A percentile compares a stretch with the other conserved stretches of the same genome.
Evolutionary conservation across 2,888 invertebrate species (phyloP).

Genomic region (Archips crataeganus): DNA sequence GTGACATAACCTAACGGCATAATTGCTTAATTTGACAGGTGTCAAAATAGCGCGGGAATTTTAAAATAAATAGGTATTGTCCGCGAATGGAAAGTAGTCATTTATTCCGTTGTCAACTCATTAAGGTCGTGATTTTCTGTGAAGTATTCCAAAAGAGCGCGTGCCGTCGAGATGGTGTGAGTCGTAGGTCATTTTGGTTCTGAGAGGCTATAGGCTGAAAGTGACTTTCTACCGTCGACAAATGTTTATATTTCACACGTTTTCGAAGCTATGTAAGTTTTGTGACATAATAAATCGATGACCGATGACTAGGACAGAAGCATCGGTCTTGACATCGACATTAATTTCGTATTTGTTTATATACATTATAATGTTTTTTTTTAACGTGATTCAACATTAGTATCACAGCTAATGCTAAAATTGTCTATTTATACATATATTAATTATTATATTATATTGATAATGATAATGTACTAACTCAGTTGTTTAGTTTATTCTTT

Average conservation of each 20-base stretch:
- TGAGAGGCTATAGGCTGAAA: conserved; percentile 33
- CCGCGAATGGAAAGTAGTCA: conserved; percentile 57
- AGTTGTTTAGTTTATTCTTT: no score
- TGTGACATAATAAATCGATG: conserved; percentile 53
- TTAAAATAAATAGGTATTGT: conserved; percentile 46
- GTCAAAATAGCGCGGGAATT: conserved; percentile 50
- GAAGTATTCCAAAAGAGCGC: conserved; percentile 14
- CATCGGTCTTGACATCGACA: neutral
- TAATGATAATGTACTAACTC: no score
- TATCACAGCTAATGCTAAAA: no score
- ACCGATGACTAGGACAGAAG: conserved; percentile 33
- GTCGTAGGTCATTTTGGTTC: neutral
- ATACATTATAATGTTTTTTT: no score
- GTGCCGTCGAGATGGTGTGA: neutral
- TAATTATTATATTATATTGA: no score
- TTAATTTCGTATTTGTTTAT: neutral
- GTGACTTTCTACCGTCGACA: conserved; percentile 44
- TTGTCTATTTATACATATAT: no score
- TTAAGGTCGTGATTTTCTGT: conserved; percentile 30
- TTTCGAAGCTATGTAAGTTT: conserved; percentile 59
- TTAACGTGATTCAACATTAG: no score
- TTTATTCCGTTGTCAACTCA: conserved; percentile 52
- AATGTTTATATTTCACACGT: conserved; percentile 77
- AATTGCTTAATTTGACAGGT: conserved; percentile 54
- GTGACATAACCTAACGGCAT: conserved; percentile 34